Percentiles rank a stretch among this genome's conserved stretches.
Conservation (phyloP, 2,113 vertebrate genomes). For the Rhinoptilus africanus region DNA sequence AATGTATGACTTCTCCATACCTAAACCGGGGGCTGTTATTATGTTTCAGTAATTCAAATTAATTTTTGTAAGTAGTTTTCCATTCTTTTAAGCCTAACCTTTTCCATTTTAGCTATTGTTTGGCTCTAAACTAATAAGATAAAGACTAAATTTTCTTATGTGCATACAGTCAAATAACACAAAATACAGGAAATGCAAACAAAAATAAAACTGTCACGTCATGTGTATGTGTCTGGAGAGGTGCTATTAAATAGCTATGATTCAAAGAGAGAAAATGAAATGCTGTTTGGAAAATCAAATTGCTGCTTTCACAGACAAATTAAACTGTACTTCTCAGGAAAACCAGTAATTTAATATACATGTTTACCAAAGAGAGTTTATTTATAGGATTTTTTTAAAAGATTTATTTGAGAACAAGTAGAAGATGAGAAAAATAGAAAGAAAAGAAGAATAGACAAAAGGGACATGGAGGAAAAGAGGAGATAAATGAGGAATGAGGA, state of each 20-base stretch:
- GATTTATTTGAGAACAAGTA: neutral
- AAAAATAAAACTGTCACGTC: neutral
- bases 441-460: neutral
- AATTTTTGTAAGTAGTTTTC: neutral
- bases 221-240: neutral
- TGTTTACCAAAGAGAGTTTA: neutral
- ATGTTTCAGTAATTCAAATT: neutral
- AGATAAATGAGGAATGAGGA: neutral
- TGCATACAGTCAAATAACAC: neutral
- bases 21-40: neutral
- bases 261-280: neutral
- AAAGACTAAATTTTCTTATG: neutral
- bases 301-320: neutral
- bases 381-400: neutral
- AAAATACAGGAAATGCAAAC: neutral
- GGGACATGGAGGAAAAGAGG: accelerated
- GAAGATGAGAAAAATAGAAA: neutral
- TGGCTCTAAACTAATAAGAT: neutral
- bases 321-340: neutral
- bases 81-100: neutral
- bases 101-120: neutral
- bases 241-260: neutral
- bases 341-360: neutral
- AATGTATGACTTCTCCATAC: neutral
- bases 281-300: neutral